phyloP scores from a whole-genome alignment of 1,140 invertebrate genomes.

The Drosophila obscura region DNA sequence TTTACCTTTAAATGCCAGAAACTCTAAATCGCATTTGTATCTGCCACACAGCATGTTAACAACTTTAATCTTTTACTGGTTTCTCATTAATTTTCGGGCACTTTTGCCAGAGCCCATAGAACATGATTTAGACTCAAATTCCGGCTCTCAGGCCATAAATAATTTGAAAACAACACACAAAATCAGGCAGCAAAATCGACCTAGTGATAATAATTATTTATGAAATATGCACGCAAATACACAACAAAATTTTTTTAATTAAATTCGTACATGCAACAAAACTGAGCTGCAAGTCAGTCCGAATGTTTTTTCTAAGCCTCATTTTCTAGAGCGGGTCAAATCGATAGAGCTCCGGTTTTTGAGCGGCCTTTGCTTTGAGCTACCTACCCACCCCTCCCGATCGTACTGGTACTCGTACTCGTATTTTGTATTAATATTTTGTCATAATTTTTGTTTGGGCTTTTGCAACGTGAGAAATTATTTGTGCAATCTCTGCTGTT shows the following conservation, averaged over 20 bases:
- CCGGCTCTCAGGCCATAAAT: constrained; percentile 63
- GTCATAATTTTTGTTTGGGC: constrained; percentile 70
- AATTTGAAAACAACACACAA: constrained; percentile 60
- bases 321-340: constrained; percentile 72
- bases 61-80: constrained; percentile 51
- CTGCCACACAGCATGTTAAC: constrained; percentile 45
- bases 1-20: neutral
- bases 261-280: constrained; percentile 76
- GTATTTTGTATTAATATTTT: constrained; percentile 75
- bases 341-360: constrained; percentile 59
- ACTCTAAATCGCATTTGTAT: constrained; percentile 45
- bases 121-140: constrained; percentile 65
- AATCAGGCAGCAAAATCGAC: constrained; percentile 32
- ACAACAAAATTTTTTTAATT: constrained; percentile 69
- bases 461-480: constrained; percentile 75
- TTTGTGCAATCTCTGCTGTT: constrained; percentile 60
- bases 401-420: neutral
- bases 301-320: constrained; percentile 4
- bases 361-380: too few species aligned
- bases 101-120: constrained; percentile 51
- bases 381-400: too few species aligned
- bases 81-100: constrained; percentile 48
- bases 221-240: constrained; percentile 76
- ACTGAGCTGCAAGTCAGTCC: constrained; percentile 26
- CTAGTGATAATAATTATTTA: constrained; percentile 74